Conservation (phyloP, 2,888 invertebrate genomes). For the Acrobeloides nanus region DNA sequence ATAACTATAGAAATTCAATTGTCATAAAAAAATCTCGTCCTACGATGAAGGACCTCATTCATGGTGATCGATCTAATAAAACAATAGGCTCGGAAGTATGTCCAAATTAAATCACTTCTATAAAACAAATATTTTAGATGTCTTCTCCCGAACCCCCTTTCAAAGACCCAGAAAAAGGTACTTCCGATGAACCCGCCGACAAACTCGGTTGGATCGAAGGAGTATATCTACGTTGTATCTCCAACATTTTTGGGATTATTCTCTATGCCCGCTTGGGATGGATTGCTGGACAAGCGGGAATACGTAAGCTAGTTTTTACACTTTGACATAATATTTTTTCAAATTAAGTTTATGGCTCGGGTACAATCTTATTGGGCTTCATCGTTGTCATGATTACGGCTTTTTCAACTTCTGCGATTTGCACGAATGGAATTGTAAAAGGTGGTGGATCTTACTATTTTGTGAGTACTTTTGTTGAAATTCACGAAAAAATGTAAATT, state of each 20-base stretch:
- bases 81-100: too few species aligned
- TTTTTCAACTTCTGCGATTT: slow-evolving; percentile 92
- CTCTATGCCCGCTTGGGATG: slow-evolving; percentile 79
- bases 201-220: slow-evolving; percentile 97
- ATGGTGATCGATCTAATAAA: too few species aligned
- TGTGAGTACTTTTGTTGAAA: not conserved
- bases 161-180: too few species aligned
- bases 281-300: slow-evolving; percentile 57
- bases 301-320: not conserved
- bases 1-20: slow-evolving; percentile 57
- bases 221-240: slow-evolving; percentile 75
- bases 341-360: slow-evolving; percentile 21
- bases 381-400: slow-evolving; percentile 73
- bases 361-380: slow-evolving; percentile 41
- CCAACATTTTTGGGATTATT: slow-evolving; percentile 99
- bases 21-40: slow-evolving; percentile 19
- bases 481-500: slow-evolving; percentile 59
- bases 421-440: slow-evolving; percentile 79
- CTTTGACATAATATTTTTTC: too few species aligned
- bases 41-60: slow-evolving; percentile 39
- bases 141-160: too few species aligned
- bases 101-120: too few species aligned
- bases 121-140: too few species aligned
- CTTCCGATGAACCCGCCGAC: too few species aligned
- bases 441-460: slow-evolving; percentile 71